Percentiles rank a stretch among this genome's conserved stretches.
Conservation (phyloP, 2,797 vertebrate species). For the Coregonus suidteri region DNA sequence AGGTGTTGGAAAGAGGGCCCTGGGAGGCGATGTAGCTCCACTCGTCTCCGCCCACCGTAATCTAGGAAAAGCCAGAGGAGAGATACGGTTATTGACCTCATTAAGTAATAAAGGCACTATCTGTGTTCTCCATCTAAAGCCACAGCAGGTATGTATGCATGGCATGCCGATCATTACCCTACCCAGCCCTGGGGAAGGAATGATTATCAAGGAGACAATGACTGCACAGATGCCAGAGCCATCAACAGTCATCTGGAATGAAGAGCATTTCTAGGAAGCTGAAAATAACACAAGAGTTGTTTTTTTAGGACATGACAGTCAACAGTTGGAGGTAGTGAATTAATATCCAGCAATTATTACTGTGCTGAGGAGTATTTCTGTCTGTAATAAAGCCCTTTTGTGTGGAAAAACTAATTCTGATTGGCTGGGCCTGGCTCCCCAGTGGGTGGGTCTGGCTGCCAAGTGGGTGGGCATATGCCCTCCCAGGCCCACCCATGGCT, state of each 20-base stretch:
- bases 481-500: no score
- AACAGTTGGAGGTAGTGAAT: no score
- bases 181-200: background rate
- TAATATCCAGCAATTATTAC: no score
- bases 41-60: conserved; percentile 86
- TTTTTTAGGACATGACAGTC: background rate
- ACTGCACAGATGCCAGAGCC: background rate
- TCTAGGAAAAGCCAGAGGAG: conserved; percentile 64
- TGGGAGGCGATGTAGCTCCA: conserved; percentile 97
- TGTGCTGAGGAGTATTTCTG: no score
- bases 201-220: background rate
- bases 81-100: conserved; percentile 1
- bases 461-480: no score
- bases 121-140: background rate
- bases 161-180: background rate
- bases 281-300: background rate
- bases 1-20: conserved; percentile 90
- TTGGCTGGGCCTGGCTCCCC: no score
- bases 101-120: background rate
- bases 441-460: no score
- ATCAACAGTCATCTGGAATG: background rate
- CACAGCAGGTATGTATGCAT: background rate
- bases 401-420: no score
- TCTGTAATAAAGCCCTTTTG: no score
- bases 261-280: background rate